These are phyloP conservation scores for Gymnothorax reevesii DNA, from an alignment of 2,797 vertebrate species.

Conservation along the genomic window DNA sequence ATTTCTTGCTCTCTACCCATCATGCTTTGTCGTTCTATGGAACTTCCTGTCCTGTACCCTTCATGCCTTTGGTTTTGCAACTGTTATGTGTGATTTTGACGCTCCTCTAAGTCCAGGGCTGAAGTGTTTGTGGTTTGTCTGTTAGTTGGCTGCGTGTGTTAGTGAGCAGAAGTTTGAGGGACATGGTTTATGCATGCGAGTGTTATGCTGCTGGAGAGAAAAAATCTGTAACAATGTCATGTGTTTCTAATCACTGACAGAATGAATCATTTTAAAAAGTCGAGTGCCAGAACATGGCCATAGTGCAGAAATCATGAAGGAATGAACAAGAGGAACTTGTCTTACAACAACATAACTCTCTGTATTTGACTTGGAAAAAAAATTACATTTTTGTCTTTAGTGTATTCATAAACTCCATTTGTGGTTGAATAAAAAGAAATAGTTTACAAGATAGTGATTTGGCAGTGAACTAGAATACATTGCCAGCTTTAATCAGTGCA, in stretches of 20 bases:
- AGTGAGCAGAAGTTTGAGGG: not conserved
- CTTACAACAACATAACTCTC: not conserved
- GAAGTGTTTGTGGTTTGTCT: too few relatives aligned
- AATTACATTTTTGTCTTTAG: not conserved
- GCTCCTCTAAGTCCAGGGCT: not conserved
- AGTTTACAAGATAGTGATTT: not conserved
- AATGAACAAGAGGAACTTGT: not conserved
- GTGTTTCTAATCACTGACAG: slow-evolving; percentile 6
- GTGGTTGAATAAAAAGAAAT: not conserved
- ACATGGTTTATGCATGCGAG: not conserved
- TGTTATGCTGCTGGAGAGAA: not conserved
- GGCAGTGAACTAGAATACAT: not conserved
- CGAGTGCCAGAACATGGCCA: not conserved
- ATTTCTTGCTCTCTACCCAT: not conserved
- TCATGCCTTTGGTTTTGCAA: not conserved
- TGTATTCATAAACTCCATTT: not conserved
- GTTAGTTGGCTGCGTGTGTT: too few relatives aligned
- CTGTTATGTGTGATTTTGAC: not conserved
- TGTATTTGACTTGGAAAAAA: not conserved
- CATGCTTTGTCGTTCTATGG: not conserved
- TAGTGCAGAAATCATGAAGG: not conserved
- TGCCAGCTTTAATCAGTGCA: not conserved
- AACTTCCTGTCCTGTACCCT: not conserved
- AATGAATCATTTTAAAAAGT: not conserved
- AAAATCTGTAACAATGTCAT: not conserved